Base-by-base conservation (phyloP, 1,140 invertebrate genomes). In the Zaprionus camerounensis region DNA sequence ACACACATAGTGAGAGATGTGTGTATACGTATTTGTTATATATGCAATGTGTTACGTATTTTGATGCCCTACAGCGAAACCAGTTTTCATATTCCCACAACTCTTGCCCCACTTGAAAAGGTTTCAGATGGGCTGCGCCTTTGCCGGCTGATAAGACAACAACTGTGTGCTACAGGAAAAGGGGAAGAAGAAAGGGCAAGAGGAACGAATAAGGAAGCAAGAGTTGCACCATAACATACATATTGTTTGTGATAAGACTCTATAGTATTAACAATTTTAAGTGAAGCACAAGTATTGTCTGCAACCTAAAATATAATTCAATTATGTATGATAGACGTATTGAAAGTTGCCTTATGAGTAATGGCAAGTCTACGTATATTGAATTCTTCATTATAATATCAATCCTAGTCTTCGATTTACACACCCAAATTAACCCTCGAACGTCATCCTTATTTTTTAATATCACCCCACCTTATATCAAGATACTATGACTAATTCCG, bases 71-170 rank as follows among this genome's bases (percentile, higher is more conserved):
- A 77, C 77, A 83, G 77, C 69, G 73, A 73, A 83, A 83, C 77
- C 81, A 84, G 81, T 83, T 83, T 65, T 78, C 31, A 82, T 79
- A 71, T 82, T 84, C 81, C 81, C 81, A 84, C 76, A 71, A 73
- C 77, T 61, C 75, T 79, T 83, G 81, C 80, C 64, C 71, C 81
- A 83, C 81, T 84, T 76, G 73, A 76, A 76, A 65, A 41, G 61
- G 71, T 61, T 76, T 76, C 68, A 46, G 61, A 59, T 76, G 53
- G 36, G 41, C 38, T 53, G 28, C 53, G n/a, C n/a, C 67, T 76
- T 71, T 64, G 49, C 61, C 38, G 44, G 34, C 61, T 71, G 73
- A 76, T 76, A 76, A 76, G 55, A 38, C 26, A 7, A 15, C 12
- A 15, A 66, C 13, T 20, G 24, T 22, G 24, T 22, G 17, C 38